These are phyloP conservation scores for Epizoanthus stellaris DNA, from an alignment of 92 coral and sea anemone species.

Conservation along the genomic window DNA sequence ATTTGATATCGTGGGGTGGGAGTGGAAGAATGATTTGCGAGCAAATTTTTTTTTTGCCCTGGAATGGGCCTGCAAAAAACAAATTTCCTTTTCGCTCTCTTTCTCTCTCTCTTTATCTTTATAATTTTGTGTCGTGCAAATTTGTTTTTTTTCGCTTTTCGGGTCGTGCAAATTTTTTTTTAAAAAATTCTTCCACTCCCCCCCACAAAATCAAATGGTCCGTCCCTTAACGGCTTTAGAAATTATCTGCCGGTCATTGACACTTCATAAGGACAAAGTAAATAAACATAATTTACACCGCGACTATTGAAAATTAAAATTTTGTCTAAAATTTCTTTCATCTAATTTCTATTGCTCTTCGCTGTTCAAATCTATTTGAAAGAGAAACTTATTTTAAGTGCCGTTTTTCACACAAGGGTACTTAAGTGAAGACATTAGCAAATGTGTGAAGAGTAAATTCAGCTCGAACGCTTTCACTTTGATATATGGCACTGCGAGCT, in stretches of 20 bases:
- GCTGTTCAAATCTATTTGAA: background rate
- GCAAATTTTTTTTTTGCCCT: no score
- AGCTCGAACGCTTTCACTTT: background rate
- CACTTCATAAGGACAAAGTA: slow-evolving; percentile 8
- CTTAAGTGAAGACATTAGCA: background rate
- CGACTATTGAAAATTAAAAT: slow-evolving; percentile 16
- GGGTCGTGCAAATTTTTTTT: no score
- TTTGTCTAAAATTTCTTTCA: background rate
- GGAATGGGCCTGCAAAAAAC: no score
- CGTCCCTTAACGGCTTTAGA: background rate
- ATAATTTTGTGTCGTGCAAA: no score
- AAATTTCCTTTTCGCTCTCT: no score
- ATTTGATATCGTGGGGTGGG: no score
- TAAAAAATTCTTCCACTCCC: no score
- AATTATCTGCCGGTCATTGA: slow-evolving; percentile 8
- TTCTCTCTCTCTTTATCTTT: no score
- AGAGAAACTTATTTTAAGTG: background rate
- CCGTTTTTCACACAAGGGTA: background rate
- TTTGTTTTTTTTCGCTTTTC: no score
- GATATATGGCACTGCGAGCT: background rate
- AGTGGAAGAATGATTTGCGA: no score
- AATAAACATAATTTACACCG: slow-evolving; percentile 8
- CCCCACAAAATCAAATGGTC: no score
- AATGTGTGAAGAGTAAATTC: background rate
- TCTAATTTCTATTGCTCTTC: background rate